Base-by-base conservation (phyloP, 2,888 invertebrate species). In the Podabrus alpinus region DNA sequence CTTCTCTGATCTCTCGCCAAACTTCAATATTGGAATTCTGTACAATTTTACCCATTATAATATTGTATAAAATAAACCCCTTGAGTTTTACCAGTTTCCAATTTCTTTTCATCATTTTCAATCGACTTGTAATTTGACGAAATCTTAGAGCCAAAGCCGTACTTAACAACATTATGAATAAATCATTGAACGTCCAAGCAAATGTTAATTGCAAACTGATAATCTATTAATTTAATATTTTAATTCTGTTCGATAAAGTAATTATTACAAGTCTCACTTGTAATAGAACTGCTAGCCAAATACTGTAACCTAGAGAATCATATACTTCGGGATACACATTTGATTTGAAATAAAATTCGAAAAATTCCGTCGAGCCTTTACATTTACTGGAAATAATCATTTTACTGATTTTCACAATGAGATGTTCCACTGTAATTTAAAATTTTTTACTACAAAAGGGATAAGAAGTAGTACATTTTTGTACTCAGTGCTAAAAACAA, bases 181-280 rank as follows among this genome's bases (percentile, higher is more conserved):
- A 85, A 83, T 94, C 94, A 85, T 92, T 92, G 75, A 92, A 93
- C 82, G 92, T 94, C 94, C 94, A 94, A 1, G 91, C 88, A 69
- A 92, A 91, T 0, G 94, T 94, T 19, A 64, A 64, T 45, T 45
- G 45, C n/a, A n/a, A 5, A n/a, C 45, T 45, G n/a, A 45, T 45
- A n/a, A 64, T 0, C 21, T 64, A n/a, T 10, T 16, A 17, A 15
- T 61, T 61, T 61, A 61, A 16, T n/a, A 19, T 19, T 64, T 64
- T 13, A 21, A 19, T 64, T 16, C n/a, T 0, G 19, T 19, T n/a
- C 9, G 2, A 3, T 19, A 19, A 64, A n/a, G 10, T n/a, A 10
- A n/a, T 61, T 16, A 15, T 1, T 5, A 11, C 9, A 9, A 16
- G 1, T 7, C 21, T 64, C 21, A 64, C 62, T 21, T 64, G 62